A percentile compares a stretch with the other conserved stretches of the same genome.
These are phyloP conservation scores for Pygathrix nemaeus DNA, from an alignment of 2,113 vertebrate species.

Conservation along the genomic window DNA sequence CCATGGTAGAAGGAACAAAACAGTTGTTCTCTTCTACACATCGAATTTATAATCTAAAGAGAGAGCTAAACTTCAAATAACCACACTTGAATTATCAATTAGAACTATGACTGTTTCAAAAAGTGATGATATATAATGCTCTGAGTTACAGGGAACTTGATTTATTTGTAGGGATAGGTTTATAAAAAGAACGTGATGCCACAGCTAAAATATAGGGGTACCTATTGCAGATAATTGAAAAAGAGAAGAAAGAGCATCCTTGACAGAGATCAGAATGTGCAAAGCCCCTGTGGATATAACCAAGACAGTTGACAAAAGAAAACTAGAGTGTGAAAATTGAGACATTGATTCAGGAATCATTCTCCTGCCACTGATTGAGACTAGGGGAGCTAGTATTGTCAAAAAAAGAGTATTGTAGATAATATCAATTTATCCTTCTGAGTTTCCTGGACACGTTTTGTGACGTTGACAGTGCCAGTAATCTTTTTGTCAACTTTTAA, in stretches of 20 bases:
- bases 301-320: background rate
- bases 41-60: background rate
- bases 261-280: background rate
- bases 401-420: background rate
- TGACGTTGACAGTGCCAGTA: background rate
- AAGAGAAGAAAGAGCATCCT: background rate
- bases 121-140: background rate
- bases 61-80: background rate
- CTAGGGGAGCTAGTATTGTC: background rate
- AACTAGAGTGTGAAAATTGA: accelerated
- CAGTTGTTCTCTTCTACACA: background rate
- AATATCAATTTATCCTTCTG: background rate
- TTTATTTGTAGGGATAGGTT: background rate
- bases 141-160: background rate
- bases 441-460: background rate
- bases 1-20: background rate
- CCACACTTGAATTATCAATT: background rate
- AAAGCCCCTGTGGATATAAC: background rate
- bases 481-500: background rate
- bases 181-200: background rate
- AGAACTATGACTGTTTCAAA: background rate
- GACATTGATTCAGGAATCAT: background rate
- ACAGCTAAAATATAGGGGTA: background rate
- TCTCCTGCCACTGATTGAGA: background rate
- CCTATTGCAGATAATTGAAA: background rate